Conservation (phyloP, 30 jellyfish, hydroid and myxozoan genomes). For the Aurelia aurita region DNA sequence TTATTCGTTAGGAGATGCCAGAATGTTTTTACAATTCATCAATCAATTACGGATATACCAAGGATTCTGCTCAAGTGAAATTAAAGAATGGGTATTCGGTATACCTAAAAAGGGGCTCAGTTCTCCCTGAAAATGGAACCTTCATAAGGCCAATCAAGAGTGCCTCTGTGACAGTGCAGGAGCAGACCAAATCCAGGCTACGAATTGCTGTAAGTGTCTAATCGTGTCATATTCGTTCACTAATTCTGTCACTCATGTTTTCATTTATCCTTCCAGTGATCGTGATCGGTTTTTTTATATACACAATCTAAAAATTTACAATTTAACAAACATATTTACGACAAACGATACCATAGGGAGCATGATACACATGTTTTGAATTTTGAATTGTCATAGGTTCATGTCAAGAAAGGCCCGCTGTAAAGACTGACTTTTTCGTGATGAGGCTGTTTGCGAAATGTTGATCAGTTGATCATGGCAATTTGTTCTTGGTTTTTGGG, state of each 20-base stretch:
- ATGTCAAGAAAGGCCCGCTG: too few relatives aligned
- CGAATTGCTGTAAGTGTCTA: conserved; percentile 58
- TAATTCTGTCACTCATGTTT: not conserved
- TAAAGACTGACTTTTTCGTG: too few relatives aligned
- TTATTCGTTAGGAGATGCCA: conserved; percentile 39
- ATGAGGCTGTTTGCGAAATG: too few relatives aligned
- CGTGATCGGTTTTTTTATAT: too few relatives aligned
- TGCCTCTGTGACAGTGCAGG: conserved; percentile 42
- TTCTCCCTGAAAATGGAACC: conserved; percentile 28
- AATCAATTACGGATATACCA: conserved; percentile 57
- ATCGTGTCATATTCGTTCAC: not conserved
- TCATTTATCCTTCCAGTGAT: not conserved
- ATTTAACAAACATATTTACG: too few relatives aligned
- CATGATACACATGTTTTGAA: too few relatives aligned
- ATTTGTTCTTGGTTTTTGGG: too few relatives aligned
- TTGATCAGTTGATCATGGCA: too few relatives aligned
- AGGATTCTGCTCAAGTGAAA: not conserved
- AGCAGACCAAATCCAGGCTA: conserved; percentile 57
- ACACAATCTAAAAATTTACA: too few relatives aligned
- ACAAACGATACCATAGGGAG: too few relatives aligned
- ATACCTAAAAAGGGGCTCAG: conserved; percentile 13
- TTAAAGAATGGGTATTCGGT: not conserved
- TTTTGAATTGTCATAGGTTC: too few relatives aligned
- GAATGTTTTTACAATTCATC: conserved; percentile 52
- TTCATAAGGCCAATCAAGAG: conserved; percentile 23